Conservation (phyloP, 2,888 invertebrate genomes). For the Dermolepida albohirtum region DNA sequence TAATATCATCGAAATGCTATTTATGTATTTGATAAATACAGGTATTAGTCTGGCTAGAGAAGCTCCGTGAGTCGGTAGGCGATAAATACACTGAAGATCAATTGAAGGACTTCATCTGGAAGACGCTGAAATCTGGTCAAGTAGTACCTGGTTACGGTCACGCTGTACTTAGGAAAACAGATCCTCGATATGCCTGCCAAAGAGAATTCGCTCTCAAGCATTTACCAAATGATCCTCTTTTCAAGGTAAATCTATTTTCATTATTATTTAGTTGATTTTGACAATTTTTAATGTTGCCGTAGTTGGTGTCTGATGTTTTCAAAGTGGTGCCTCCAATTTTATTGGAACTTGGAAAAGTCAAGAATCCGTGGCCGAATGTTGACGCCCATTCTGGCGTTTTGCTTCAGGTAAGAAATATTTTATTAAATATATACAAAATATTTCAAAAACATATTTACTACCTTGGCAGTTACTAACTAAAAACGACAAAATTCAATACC, state of each 20-base stretch:
- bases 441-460: too few species aligned
- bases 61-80: constrained; percentile 87
- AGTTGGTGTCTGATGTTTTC: constrained; percentile 89
- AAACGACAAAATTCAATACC: too few species aligned
- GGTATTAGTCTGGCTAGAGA: constrained; percentile 94
- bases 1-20: neutral
- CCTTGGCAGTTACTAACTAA: too few species aligned
- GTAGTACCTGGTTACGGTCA: constrained; percentile 98
- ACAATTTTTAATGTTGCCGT: constrained; percentile 52
- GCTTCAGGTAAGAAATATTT: constrained; percentile 74
- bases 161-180: constrained; percentile 95
- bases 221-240: constrained; percentile 90
- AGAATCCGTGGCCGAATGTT: constrained; percentile 99
- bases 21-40: constrained; percentile 61
- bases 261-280: constrained; percentile 9
- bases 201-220: constrained; percentile 95
- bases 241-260: constrained; percentile 71
- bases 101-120: constrained; percentile 97
- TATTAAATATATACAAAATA: too few species aligned
- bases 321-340: constrained; percentile 94
- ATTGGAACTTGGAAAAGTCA: constrained; percentile 93
- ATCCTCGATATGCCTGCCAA: constrained; percentile 92
- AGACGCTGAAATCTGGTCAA: constrained; percentile 93
- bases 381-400: constrained; percentile 97
- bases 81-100: constrained; percentile 89